Percentiles rank a stretch among this genome's conserved stretches.
These are phyloP conservation scores for Tretioscincus oriximinensis DNA, from an alignment of 2,113 vertebrate species.

Conservation along the genomic window DNA sequence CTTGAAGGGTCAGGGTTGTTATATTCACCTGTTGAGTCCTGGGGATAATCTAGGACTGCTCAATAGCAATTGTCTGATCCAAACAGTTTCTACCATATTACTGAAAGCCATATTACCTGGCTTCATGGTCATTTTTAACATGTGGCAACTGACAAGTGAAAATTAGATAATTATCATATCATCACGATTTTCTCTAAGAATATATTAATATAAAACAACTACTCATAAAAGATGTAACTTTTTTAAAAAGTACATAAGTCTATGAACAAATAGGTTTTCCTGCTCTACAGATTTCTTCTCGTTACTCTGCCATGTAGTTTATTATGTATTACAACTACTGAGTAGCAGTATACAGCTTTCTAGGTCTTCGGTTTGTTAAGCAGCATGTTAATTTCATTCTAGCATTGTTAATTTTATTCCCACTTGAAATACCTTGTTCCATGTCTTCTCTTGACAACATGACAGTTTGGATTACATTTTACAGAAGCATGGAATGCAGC, in stretches of 20 bases:
- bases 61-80: not conserved
- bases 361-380: slow-evolving; percentile 7
- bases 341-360: not conserved
- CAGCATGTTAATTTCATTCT: slow-evolving; percentile 32
- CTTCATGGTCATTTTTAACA: not conserved
- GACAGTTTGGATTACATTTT: slow-evolving; percentile 27
- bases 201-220: too few species aligned
- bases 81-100: not conserved
- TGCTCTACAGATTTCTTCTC: not conserved
- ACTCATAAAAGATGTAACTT: too few species aligned
- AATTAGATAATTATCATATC: too few species aligned
- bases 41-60: too few species aligned
- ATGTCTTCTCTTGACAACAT: slow-evolving; percentile 16
- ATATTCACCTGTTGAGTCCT: too few species aligned
- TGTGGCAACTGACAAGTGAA: too few species aligned
- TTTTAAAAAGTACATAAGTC: too few species aligned
- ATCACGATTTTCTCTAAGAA: too few species aligned
- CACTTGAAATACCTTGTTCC: slow-evolving; percentile 5
- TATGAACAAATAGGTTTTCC: too few species aligned
- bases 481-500: slow-evolving; percentile 7
- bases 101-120: not conserved
- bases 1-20: too few species aligned
- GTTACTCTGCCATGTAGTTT: not conserved
- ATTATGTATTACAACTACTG: not conserved
- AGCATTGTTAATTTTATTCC: slow-evolving; percentile 29